Evolutionary conservation across 2,113 vertebrate species (phyloP).

Genomic region (Ellobius talpinus): DNA sequence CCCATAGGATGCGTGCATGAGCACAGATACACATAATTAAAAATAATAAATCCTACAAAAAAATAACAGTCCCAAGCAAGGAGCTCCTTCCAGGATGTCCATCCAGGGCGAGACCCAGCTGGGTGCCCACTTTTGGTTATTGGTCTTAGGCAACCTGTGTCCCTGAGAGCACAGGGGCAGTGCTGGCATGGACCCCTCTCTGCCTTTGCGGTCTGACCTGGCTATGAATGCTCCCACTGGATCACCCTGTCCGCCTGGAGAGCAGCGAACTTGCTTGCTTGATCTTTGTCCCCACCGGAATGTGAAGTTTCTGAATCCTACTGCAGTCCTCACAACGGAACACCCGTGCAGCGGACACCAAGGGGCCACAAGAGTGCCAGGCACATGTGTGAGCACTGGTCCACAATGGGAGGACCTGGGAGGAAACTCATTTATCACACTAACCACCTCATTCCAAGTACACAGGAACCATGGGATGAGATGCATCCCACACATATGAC

Average conservation of each 20-base stretch:
- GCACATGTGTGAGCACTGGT: rapidly evolving
- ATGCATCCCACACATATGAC: rapidly evolving
- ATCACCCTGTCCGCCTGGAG: not conserved
- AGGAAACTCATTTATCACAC: no score
- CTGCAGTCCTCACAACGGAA: not conserved
- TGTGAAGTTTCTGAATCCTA: not conserved
- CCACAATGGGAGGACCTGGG: no score
- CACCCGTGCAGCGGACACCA: not conserved
- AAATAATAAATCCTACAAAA: not conserved
- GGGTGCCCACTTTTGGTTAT: not conserved
- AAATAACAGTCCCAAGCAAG: not conserved
- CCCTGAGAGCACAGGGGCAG: not conserved
- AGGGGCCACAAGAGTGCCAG: not conserved
- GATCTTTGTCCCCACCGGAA: not conserved
- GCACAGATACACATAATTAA: not conserved
- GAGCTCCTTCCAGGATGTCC: not conserved
- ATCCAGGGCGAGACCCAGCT: not conserved
- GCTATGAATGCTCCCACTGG: no score
- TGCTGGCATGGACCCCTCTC: not conserved
- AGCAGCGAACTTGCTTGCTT: not conserved
- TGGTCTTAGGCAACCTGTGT: not conserved
- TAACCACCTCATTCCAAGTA: not conserved
- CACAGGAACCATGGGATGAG: not conserved
- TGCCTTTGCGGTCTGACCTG: not conserved
- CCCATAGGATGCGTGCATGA: not conserved